Conservation (phyloP, 2,797 vertebrate species). For the Anisognathus igniventris region DNA sequence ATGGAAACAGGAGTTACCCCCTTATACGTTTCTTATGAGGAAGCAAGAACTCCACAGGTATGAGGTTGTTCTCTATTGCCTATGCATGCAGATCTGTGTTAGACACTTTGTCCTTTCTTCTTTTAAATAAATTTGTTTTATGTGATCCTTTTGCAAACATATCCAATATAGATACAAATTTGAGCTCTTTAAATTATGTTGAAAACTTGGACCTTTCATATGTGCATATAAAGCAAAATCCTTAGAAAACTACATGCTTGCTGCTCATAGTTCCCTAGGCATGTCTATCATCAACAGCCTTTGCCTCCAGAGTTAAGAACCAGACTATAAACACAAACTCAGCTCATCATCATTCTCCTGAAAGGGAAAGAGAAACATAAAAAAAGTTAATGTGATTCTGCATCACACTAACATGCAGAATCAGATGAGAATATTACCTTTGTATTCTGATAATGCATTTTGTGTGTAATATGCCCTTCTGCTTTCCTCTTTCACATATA, state of each 20-base stretch:
- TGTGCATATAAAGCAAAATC: neutral
- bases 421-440: neutral
- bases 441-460: neutral
- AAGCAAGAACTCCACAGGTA: neutral
- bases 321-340: neutral
- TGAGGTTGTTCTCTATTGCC: neutral
- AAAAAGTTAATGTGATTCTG: neutral
- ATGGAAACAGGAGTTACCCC: accelerated
- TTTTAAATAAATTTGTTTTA: neutral
- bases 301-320: neutral
- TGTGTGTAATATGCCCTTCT: neutral
- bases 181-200: neutral
- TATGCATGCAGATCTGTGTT: neutral
- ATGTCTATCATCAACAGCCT: neutral
- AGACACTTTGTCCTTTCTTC: neutral
- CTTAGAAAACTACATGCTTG: neutral
- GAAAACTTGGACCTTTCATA: neutral
- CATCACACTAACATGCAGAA: neutral
- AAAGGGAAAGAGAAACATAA: conserved; percentile 8
- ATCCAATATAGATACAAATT: neutral
- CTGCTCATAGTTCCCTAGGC: neutral
- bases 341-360: conserved; percentile 2
- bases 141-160: neutral
- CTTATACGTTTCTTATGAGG: neutral
- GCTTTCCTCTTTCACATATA: neutral